These are phyloP conservation scores for Salvelinus fontinalis DNA, from an alignment of 2,113 vertebrate species.

Conservation along the genomic window DNA sequence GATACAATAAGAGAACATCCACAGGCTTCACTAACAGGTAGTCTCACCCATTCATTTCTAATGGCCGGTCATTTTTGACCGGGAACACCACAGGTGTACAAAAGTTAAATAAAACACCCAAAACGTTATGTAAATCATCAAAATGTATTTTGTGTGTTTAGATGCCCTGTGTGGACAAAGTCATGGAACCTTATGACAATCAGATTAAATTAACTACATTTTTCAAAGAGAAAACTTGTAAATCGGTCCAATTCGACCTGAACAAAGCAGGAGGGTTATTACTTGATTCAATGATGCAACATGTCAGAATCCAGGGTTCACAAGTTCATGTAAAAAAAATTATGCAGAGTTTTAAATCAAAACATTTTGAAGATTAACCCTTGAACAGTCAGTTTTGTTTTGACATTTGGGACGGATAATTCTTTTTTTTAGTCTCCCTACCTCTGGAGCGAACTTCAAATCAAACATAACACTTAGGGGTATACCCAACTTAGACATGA, in stretches of 20 bases:
- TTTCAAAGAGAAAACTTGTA: too few species aligned
- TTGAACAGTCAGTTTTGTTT: not conserved
- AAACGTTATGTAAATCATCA: too few species aligned
- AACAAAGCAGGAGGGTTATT: not conserved
- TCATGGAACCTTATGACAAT: too few species aligned
- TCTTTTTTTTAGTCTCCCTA: conserved; percentile 12
- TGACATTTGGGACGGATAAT: conserved; percentile 20
- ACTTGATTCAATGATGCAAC: not conserved
- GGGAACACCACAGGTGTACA: too few species aligned
- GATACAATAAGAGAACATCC: conserved; percentile 36
- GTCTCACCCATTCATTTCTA: too few species aligned
- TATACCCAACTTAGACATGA: conserved; percentile 61
- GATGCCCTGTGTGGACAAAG: too few species aligned
- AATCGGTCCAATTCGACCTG: too few species aligned
- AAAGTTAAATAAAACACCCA: too few species aligned
- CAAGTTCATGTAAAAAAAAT: not conserved
- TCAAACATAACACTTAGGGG: conserved; percentile 56
- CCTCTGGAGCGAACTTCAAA: conserved; percentile 39
- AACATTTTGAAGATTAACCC: conserved; percentile 8
- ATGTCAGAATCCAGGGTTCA: not conserved
- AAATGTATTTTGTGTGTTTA: too few species aligned
- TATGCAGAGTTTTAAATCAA: conserved; percentile 19
- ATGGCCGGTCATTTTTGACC: too few species aligned
- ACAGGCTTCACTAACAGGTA: conserved; percentile 13
- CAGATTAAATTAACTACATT: too few species aligned